Evolutionary conservation across 2,113 vertebrate species (phyloP).

Genomic region (Trichomycterus rosablanca): DNA sequence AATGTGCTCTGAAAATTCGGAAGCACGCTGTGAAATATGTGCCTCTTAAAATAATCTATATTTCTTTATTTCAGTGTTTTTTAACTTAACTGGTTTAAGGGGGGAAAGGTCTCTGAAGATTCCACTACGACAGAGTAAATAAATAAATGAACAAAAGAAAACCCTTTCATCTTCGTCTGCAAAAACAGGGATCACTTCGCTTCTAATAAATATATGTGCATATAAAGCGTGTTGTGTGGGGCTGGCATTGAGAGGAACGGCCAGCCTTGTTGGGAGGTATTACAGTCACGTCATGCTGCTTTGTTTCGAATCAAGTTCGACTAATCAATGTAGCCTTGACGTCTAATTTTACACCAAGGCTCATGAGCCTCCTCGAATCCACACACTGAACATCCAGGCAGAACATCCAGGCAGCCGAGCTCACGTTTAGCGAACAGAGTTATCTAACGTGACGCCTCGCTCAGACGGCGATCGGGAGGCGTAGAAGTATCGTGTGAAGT

Average conservation of each 20-base stretch:
- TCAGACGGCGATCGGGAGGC: constrained; percentile 9
- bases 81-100: constrained; percentile 3
- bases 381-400: constrained; percentile 27
- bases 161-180: constrained; percentile 71
- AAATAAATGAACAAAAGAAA: constrained; percentile 51
- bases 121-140: constrained; percentile 48
- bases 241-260: constrained; percentile 59
- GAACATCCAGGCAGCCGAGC: constrained; percentile 15
- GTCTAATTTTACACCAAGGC: constrained; percentile 45
- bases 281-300: constrained; percentile 56
- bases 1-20: constrained; percentile 6
- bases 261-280: constrained; percentile 65
- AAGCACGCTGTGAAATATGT: background rate
- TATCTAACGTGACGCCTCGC: constrained; percentile 17
- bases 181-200: constrained; percentile 68
- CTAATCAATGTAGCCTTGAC: constrained; percentile 57
- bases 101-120: background rate
- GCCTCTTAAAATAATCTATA: too few relatives aligned
- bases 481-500: background rate
- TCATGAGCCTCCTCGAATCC: constrained; percentile 43
- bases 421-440: constrained; percentile 15
- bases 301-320: constrained; percentile 42
- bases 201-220: constrained; percentile 72
- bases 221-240: constrained; percentile 66
- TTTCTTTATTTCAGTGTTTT: constrained; percentile 2